Evolutionary conservation across 2,888 invertebrate genomes (phyloP), one percentile per base, ranked within the genome.

Genomic region (Cyclophora punctaria): DNA sequence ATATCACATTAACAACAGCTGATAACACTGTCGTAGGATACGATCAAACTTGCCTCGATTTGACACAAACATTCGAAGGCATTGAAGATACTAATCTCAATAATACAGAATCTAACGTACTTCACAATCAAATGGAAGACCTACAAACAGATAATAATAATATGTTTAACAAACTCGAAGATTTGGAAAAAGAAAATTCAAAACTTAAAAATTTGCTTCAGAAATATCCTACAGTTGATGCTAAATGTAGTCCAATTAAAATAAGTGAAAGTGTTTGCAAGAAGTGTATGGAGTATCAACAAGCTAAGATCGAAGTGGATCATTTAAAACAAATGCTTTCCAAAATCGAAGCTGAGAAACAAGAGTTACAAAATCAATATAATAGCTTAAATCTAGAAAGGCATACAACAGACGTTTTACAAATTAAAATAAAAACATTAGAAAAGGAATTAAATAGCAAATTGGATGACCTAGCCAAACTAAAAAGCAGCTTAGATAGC

Each of bases 31-130:
- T 84, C 37, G 60, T 72, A 40, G 74, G 71, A 4, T 71, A 72
- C 57, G 83, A 85, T 53, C 81, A 83, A 67, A 83, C 81, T 4
- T 78, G 78, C 57, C 71, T 82, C 53, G 82, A 85, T 59, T 59
- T 75, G 41, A 80, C 80, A 41, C 80, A 80, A 56, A 55, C 64
- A 35, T 37, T 37, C 37, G 5, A 4, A 5, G 37, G 71, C 67
- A 58, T 75, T 67, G 48, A 78, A 62, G 86, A 85, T 60, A 71
- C 67, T 44, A 69, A 69, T 42, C 73, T 37, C 51, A 62, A 62
- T 52, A 60, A 63, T 56, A 52, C 61, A 45, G 69, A 75, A 46
- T 53, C 59, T 50, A 62, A 58, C 54, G 47, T 63, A 46, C 55
- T 66, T 37, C 55, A 61, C 50, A 55, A 62, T 46, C 67, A 73